Evolutionary conservation across 2,888 invertebrate genomes (phyloP).

Genomic region (Protodeltote pygarga): DNA sequence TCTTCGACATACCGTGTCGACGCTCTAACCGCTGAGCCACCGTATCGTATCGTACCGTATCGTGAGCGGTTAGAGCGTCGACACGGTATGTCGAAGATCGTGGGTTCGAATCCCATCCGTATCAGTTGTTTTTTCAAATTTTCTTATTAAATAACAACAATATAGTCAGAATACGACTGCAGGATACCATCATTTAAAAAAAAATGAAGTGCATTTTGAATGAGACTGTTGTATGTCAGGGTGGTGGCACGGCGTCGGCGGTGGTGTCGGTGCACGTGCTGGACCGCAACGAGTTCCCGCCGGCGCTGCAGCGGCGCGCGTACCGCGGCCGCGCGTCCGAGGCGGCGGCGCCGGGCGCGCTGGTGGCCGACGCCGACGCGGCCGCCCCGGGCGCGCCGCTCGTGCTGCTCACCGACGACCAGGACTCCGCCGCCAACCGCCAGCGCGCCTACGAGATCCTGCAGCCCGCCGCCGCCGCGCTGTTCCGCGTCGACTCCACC

Average conservation of each 20-base stretch:
- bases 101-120: too few species aligned
- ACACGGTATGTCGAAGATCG: too few species aligned
- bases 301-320: conserved; percentile 88
- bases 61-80: too few species aligned
- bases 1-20: too few species aligned
- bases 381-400: conserved; percentile 86
- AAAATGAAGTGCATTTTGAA: not conserved
- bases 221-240: conserved; percentile 54
- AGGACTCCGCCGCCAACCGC: conserved; percentile 95
- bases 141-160: too few species aligned
- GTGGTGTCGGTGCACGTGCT: conserved; percentile 93
- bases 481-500: conserved; percentile 94
- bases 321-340: conserved; percentile 93
- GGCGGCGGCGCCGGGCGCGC: conserved; percentile 91
- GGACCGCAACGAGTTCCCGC: conserved; percentile 95
- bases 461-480: conserved; percentile 91
- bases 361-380: conserved; percentile 79
- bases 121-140: too few species aligned
- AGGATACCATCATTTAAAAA: too few species aligned
- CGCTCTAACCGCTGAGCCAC: too few species aligned
- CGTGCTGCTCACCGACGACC: conserved; percentile 94
- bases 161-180: too few species aligned
- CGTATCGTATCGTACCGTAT: too few species aligned
- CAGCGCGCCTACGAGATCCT: conserved; percentile 94
- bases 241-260: conserved; percentile 89